Conservation (phyloP, 2,113 vertebrate species). For the Leiothrix lutea region DNA sequence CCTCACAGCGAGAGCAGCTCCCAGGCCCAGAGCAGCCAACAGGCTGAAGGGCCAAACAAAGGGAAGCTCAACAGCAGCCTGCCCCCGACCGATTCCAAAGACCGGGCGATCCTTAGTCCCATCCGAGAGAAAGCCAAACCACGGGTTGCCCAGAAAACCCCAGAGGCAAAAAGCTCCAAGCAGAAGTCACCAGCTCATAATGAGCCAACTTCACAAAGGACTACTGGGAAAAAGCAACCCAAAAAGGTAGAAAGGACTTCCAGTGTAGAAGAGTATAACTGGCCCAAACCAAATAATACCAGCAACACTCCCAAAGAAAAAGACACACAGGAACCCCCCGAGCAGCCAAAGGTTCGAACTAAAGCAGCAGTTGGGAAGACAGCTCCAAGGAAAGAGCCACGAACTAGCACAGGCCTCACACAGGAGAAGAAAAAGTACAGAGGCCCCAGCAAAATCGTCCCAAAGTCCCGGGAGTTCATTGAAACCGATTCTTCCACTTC, state of each 20-base stretch:
- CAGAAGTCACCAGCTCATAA: constrained; percentile 84
- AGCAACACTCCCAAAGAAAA: constrained; percentile 91
- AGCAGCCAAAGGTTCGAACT: constrained; percentile 83
- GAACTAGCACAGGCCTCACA: constrained; percentile 71
- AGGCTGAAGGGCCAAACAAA: constrained; percentile 77
- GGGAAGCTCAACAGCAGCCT: constrained; percentile 76
- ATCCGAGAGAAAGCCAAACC: constrained; percentile 89
- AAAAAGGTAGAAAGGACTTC: constrained; percentile 87
- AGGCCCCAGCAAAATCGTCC: constrained; percentile 88
- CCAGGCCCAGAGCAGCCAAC: constrained; percentile 75
- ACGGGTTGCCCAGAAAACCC: constrained; percentile 83
- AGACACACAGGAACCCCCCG: constrained; percentile 80
- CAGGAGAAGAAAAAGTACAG: constrained; percentile 91
- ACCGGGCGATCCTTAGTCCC: constrained; percentile 77
- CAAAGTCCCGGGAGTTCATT: constrained; percentile 95
- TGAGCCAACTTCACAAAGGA: constrained; percentile 84
- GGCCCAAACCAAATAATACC: constrained; percentile 84
- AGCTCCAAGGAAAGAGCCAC: constrained; percentile 91
- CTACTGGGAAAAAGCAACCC: constrained; percentile 88
- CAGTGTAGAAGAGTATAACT: constrained; percentile 83
- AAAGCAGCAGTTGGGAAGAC: constrained; percentile 86
- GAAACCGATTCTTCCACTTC: constrained; percentile 95
- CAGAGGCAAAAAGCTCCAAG: constrained; percentile 87
- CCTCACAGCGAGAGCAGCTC: constrained; percentile 74
- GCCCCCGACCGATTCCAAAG: constrained; percentile 75